phyloP scores from a whole-genome alignment of 2,888 invertebrate species.

The Uloborus plumipes region DNA sequence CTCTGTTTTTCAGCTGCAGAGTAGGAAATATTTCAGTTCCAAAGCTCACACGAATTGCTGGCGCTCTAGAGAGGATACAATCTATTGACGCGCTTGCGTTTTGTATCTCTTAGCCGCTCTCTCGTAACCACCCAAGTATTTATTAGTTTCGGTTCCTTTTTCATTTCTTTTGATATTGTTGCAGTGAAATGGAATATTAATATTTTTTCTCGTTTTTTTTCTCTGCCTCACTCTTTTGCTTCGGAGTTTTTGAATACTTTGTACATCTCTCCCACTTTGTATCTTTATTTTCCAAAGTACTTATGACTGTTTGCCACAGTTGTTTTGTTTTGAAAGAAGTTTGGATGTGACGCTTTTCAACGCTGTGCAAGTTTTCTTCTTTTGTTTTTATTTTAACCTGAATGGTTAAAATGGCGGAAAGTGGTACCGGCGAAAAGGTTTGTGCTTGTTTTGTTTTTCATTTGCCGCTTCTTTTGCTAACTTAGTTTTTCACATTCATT shows the following conservation, averaged over 20 bases:
- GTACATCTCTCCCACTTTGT: not conserved
- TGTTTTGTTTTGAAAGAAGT: conserved; percentile 10
- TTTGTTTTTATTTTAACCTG: conserved; percentile 27
- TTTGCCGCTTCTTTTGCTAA: conserved; percentile 8
- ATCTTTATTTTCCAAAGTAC: not conserved
- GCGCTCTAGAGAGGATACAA: no score
- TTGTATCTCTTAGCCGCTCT: no score
- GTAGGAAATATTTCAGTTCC: no score
- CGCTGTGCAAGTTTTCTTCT: not conserved
- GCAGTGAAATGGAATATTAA: conserved; percentile 1
- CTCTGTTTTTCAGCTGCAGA: conserved; percentile 2
- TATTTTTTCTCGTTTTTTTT: not conserved
- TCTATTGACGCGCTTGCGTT: no score
- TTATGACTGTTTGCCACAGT: not conserved
- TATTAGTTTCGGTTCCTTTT: not conserved
- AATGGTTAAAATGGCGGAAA: conserved; percentile 63
- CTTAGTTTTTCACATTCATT: not conserved
- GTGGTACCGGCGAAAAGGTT: conserved; percentile 58
- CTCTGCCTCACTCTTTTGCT: not conserved
- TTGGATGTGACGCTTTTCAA: conserved; percentile 4
- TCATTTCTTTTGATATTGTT: conserved; percentile 1
- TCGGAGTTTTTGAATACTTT: not conserved
- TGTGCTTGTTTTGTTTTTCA: conserved; percentile 31
- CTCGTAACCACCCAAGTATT: no score
- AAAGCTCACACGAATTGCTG: no score